Evolutionary conservation across 2,888 invertebrate species (phyloP).

Genomic region (Heteromyza rotundicornis): DNA sequence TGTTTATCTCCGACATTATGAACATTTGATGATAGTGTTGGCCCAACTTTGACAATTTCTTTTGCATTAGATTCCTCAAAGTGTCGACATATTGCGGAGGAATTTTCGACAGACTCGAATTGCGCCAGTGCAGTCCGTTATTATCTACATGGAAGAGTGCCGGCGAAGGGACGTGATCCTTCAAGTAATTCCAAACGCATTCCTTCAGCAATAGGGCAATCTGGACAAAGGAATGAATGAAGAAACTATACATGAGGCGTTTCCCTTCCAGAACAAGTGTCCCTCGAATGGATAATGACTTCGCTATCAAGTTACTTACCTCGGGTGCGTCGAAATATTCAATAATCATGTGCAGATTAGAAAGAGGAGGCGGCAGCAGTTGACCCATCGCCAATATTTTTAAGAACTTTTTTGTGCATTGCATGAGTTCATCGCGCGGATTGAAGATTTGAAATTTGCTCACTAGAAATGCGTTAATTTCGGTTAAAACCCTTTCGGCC

Average conservation of each 20-base stretch:
- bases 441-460: conserved; percentile 55
- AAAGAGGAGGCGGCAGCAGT: conserved; percentile 81
- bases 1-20: conserved; percentile 55
- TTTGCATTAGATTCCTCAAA: conserved; percentile 78
- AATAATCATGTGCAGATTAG: conserved; percentile 76
- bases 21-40: conserved; percentile 81
- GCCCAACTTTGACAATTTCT: conserved; percentile 78
- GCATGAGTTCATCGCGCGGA: conserved; percentile 54
- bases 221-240: conserved; percentile 64
- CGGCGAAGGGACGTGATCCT: conserved; percentile 87
- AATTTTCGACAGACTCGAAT: conserved; percentile 71
- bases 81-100: conserved; percentile 80
- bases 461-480: conserved; percentile 44
- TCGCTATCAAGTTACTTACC: conserved; percentile 32
- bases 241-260: background rate
- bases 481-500: background rate
- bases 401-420: conserved; percentile 70
- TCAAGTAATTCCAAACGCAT: conserved; percentile 88
- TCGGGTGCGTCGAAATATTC: conserved; percentile 76
- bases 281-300: background rate
- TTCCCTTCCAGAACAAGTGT: background rate
- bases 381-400: conserved; percentile 85
- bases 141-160: conserved; percentile 75
- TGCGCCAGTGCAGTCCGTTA: conserved; percentile 78
- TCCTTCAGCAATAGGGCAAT: conserved; percentile 81